Conservation (phyloP, 2,888 invertebrate species). For the Acanthosepion lycidas region DNA sequence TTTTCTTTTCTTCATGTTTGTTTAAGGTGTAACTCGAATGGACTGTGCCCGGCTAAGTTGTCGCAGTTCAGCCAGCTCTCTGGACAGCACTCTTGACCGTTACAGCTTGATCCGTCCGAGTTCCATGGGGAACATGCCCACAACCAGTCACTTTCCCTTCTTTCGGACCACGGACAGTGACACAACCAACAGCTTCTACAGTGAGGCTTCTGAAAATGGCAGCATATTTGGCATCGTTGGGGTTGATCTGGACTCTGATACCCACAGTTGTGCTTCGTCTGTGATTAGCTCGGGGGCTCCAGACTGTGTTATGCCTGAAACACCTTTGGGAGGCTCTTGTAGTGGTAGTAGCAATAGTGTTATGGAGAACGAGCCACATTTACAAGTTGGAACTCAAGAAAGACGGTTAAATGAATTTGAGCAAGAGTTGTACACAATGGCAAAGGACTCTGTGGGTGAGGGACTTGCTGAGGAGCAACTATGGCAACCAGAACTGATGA, state of each 20-base stretch:
- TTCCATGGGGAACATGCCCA: slow-evolving; percentile 45
- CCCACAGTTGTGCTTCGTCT: not conserved
- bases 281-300: not conserved
- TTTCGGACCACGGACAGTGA: not conserved
- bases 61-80: slow-evolving; percentile 45
- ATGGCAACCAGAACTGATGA: not conserved
- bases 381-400: not conserved
- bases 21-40: slow-evolving; percentile 24
- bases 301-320: not conserved
- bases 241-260: slow-evolving; percentile 35
- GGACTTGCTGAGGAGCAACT: not conserved
- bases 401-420: not conserved
- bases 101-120: slow-evolving; percentile 34
- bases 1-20: not conserved
- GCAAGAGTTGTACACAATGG: not conserved
- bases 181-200: slow-evolving; percentile 13
- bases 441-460: not conserved
- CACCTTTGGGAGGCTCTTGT: not conserved
- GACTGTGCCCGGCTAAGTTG: not conserved
- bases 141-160: not conserved
- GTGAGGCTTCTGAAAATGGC: not conserved
- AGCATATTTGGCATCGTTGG: not conserved
- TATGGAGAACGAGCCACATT: not conserved
- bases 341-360: not conserved
- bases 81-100: slow-evolving; percentile 39